These are phyloP conservation scores for Cyclopterus lumpus DNA, from an alignment of 2,797 vertebrate genomes.

Conservation along the genomic window DNA sequence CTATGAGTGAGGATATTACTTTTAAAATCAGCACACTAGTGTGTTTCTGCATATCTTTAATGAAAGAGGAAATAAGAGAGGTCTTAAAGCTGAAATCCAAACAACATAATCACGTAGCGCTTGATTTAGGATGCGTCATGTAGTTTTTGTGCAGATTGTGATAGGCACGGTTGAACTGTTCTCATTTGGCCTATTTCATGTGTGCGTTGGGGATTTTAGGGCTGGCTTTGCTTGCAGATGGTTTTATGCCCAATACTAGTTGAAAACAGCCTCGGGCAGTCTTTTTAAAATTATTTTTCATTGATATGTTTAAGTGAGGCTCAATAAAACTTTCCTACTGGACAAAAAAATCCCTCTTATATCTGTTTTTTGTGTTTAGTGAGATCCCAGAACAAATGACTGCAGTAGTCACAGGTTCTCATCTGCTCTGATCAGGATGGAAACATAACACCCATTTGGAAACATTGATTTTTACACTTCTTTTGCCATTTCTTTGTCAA, in stretches of 20 bases:
- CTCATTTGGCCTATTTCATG: constrained; percentile 41
- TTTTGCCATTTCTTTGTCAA: background rate
- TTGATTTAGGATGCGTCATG: constrained; percentile 20
- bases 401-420: background rate
- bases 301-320: constrained; percentile 1
- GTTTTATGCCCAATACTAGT: constrained; percentile 23
- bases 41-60: background rate
- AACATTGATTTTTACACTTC: background rate
- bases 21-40: background rate
- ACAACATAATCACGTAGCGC: constrained; percentile 12
- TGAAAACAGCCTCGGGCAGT: background rate
- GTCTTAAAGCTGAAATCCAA: constrained; percentile 31
- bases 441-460: background rate
- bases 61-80: constrained; percentile 7
- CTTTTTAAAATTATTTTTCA: background rate
- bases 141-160: constrained; percentile 22
- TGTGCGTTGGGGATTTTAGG: constrained; percentile 47
- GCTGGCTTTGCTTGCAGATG: constrained; percentile 31
- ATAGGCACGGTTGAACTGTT: constrained; percentile 28
- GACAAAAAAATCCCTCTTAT: background rate
- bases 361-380: background rate
- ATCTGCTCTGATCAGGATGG: background rate
- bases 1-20: background rate
- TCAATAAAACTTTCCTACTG: background rate
- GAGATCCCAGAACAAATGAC: background rate